Base-by-base conservation (phyloP, 2,797 vertebrate genomes). In the Sardinella longiceps region DNA sequence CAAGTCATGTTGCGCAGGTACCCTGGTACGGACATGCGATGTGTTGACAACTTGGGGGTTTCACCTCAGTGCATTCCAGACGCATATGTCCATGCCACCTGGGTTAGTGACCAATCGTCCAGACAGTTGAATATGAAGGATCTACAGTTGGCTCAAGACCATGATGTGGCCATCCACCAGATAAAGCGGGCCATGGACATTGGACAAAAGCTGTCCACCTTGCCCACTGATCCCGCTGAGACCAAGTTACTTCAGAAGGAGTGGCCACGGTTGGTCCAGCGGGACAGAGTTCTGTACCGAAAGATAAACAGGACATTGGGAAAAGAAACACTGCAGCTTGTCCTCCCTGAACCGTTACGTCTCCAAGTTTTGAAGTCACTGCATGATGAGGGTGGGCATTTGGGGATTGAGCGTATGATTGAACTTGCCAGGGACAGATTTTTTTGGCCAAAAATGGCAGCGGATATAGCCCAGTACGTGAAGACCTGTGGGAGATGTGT, bases 401-500 rank as follows among this genome's bases (percentile, higher is more conserved):
- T 60, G 58, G 58, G n/a, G 5, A 60, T 60, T 1, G 7, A 25
- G 25, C 58, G 58, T 28, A 60, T 10, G 0, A 60, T 60, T 25
- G 58, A 60, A 11, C n/a, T 28, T 6, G 7, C 58, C 9, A 60
- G n/a, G 20, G 58, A 60, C 58, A 25, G n/a, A 60, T 60, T 60
- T 60, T 60, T 9, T 56, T 56, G 18, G 51, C 48, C 48, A 12
- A 50, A 14, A 14, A 50, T 50, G 48, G 48, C 48, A 18, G 23
- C 20, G 20, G 51, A 56, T 18, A 56, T 56, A 18, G 18, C 51
- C 23, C 20, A 25, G n/a, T 60, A 60, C 23, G 3, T 56, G 1
- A 56, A 56, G 18, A 56, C 53, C 23, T 56, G 80, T 81, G 80
- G 80, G 11, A 80, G 77, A 33, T 81, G 80, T 81, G 80, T 81